A percentile compares a stretch with the other conserved stretches of the same genome.
These are phyloP conservation scores for Eumaeus atala DNA, from an alignment of 1,140 invertebrate species.

Conservation along the genomic window DNA sequence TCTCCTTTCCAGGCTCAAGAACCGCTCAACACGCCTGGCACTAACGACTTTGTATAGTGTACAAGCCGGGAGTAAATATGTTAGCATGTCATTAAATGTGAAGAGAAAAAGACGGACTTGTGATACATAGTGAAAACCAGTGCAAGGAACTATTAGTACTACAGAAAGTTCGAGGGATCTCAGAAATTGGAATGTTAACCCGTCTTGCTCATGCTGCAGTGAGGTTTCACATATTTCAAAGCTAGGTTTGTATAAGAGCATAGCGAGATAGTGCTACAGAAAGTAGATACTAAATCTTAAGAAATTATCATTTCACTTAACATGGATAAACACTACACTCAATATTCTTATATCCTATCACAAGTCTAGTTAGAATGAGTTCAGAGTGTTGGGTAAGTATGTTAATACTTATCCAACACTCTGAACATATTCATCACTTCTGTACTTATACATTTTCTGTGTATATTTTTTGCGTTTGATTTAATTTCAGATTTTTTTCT, in stretches of 20 bases:
- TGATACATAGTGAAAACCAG: constrained; percentile 65
- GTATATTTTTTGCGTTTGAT: too few relatives aligned
- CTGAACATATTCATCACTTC: too few relatives aligned
- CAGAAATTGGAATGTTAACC: constrained; percentile 33
- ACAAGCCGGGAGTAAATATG: constrained; percentile 61
- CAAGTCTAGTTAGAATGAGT: too few relatives aligned
- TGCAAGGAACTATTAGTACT: constrained; percentile 48
- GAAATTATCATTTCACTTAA: too few relatives aligned
- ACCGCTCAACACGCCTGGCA: constrained; percentile 81
- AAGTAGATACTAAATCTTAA: too few relatives aligned
- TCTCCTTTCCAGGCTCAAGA: constrained; percentile 79
- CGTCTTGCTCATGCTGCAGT: too few relatives aligned
- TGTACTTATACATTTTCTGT: too few relatives aligned
- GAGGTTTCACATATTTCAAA: constrained; percentile 19
- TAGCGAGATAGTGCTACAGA: not conserved
- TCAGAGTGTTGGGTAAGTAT: too few relatives aligned
- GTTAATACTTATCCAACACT: too few relatives aligned
- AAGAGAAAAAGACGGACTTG: constrained; percentile 70
- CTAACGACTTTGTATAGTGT: constrained; percentile 81
- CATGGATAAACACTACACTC: too few relatives aligned
- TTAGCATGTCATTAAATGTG: constrained; percentile 63
- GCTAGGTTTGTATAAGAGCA: constrained; percentile 31
- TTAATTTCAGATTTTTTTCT: too few relatives aligned
- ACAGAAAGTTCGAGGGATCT: constrained; percentile 43
- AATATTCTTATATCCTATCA: too few relatives aligned